These are phyloP conservation scores for Upupa epops DNA, from an alignment of 2,113 vertebrate genomes.

Conservation along the genomic window DNA sequence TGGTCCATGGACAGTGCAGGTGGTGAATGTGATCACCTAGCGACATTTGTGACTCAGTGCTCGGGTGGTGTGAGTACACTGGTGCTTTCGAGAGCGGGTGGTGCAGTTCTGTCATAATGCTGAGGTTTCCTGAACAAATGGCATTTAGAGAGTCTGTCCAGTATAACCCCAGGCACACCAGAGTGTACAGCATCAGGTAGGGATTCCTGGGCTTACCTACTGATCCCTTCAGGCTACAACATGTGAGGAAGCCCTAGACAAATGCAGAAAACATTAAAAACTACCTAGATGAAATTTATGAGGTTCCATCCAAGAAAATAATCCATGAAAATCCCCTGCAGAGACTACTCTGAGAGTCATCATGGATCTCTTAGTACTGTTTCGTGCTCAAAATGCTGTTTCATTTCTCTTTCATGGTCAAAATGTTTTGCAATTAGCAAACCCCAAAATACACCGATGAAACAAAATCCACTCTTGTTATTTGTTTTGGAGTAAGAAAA, in stretches of 20 bases:
- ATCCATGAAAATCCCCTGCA: neutral
- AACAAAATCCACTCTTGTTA: neutral
- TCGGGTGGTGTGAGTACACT: neutral
- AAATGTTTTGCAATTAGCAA: neutral
- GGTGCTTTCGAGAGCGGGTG: neutral
- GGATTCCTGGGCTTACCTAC: neutral
- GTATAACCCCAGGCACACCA: neutral
- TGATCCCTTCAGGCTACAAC: neutral
- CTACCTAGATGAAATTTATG: neutral
- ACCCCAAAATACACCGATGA: neutral
- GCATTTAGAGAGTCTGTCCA: neutral
- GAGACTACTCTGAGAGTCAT: neutral
- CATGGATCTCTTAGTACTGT: neutral
- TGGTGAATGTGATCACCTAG: slow-evolving; percentile 34
- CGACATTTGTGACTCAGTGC: neutral
- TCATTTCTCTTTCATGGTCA: neutral
- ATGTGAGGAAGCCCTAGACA: neutral
- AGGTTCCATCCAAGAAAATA: neutral
- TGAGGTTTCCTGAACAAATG: neutral
- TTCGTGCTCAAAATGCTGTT: neutral
- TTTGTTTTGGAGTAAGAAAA: neutral
- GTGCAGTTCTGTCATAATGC: neutral
- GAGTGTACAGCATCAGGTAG: neutral
- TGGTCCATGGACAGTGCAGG: neutral
- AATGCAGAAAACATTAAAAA: neutral